Evolutionary conservation across 1,140 invertebrate species (phyloP), one percentile per base, ranked within the genome.

Genomic region (Luehdorfia chinensis): DNA sequence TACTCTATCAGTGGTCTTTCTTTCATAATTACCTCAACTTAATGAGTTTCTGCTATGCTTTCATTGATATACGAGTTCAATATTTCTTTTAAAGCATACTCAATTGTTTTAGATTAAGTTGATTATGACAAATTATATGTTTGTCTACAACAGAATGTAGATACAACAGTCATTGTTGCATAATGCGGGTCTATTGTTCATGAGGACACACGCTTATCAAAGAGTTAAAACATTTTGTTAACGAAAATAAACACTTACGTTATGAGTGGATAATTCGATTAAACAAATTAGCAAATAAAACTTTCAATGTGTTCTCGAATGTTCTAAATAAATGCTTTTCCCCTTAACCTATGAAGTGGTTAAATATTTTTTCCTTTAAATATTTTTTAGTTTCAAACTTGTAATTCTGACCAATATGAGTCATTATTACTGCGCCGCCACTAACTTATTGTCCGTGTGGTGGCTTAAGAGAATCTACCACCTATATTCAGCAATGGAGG

Each of bases 91-190:
- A 43, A 30, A 28, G 39, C 9, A 27, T 6, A n/a, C 39, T 28
- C 37, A 43, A 43, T 43, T 43, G 39, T 43, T 43, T 43, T 43
- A 43, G 25, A 43, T 43, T 43, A 43, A 43, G 39, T 43, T 43
- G 39, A 43, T 43, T 43, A 43, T 43, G 39, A 43, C 27, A 43
- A 43, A 43, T 43, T 23, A 43, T 43, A 30, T 43, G 39, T 43
- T 43, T 15, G 39, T 43, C 39, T 27, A 43, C 25, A 28, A 14
- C 25, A 13, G 39, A 28, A 13, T 11, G 12, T 25, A 30, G 28
- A 43, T n/a, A 43, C 39, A 30, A 43, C 16, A 37, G 28, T 12
- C 23, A n/a, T n/a, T n/a, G 25, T 43, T 16, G 39, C 9, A 28
- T 34, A 34, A 34, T 43, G 39, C 39, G 39, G 39, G 39, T 30